Percentiles rank a stretch among this genome's conserved stretches.
phyloP scores from a whole-genome alignment of 2,113 vertebrate genomes.

The Nematolebias whitei region DNA sequence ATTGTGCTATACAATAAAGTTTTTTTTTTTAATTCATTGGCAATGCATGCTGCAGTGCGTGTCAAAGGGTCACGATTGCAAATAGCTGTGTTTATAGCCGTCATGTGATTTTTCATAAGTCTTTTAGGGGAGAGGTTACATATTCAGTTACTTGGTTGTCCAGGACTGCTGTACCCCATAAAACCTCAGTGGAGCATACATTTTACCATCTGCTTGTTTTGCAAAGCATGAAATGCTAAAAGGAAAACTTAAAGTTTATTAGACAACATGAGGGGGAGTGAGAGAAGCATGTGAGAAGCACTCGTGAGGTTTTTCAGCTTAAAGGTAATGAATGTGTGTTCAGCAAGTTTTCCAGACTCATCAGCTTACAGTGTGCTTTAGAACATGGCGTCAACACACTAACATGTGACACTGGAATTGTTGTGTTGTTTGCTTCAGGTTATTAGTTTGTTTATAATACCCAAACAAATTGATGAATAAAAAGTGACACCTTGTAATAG shows the following conservation, averaged over 20 bases:
- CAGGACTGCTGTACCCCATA: conserved; percentile 1
- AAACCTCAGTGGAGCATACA: conserved; percentile 8
- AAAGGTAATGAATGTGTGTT: not conserved
- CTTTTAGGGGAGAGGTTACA: conserved; percentile 40
- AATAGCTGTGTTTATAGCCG: conserved; percentile 44
- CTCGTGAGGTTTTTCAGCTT: no score
- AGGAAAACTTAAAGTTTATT: no score
- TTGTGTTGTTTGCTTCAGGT: conserved; percentile 11
- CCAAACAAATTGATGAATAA: conserved; percentile 6
- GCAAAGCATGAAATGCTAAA: conserved; percentile 16
- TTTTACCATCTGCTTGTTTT: conserved; percentile 37
- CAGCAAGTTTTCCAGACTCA: no score
- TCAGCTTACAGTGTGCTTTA: not conserved
- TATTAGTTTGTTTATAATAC: not conserved
- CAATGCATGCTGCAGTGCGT: not conserved
- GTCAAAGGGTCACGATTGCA: conserved; percentile 18
- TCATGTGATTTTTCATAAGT: conserved; percentile 45
- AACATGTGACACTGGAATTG: conserved; percentile 7
- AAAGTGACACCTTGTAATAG: not conserved
- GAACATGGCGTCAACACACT: not conserved
- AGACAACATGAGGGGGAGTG: no score
- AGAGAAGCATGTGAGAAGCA: no score
- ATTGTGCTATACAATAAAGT: not conserved
- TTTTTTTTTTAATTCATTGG: not conserved
- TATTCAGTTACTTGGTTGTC: conserved; percentile 19